A percentile compares a stretch with the other conserved stretches of the same genome.
These are phyloP conservation scores for Myopa tessellatipennis DNA, from an alignment of 2,888 invertebrate species.

Conservation along the genomic window DNA sequence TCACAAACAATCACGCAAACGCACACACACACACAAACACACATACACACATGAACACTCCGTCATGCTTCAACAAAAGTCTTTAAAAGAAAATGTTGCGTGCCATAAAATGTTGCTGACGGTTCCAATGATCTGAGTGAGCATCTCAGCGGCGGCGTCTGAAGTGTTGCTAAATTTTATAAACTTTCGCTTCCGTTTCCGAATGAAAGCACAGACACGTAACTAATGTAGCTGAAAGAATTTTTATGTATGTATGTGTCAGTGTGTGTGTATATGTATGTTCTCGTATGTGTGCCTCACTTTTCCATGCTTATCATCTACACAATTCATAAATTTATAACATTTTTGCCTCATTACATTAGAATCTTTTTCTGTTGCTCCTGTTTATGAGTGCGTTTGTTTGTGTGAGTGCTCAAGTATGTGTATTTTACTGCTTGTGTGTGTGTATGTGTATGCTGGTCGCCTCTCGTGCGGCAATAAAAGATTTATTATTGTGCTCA, in stretches of 20 bases:
- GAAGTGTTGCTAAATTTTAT: constrained; percentile 4
- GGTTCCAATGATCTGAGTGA: neutral
- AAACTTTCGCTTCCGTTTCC: constrained; percentile 25
- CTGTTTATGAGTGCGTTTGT: neutral
- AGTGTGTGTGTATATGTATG: neutral
- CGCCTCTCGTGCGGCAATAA: constrained; percentile 23
- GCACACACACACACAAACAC: too few relatives aligned
- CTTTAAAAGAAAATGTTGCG: neutral
- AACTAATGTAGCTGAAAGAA: neutral
- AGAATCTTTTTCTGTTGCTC: constrained; percentile 10
- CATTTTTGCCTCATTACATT: constrained; percentile 50
- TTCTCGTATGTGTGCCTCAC: neutral
- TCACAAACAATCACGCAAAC: too few relatives aligned
- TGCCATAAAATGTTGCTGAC: constrained; percentile 16
- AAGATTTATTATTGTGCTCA: constrained; percentile 40
- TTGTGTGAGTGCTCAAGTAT: neutral
- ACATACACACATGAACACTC: too few relatives aligned
- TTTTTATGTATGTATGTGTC: neutral
- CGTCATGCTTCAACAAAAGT: neutral
- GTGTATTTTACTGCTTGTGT: neutral
- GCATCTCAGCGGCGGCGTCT: neutral
- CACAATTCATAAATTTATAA: constrained; percentile 51
- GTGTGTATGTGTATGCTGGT: neutral
- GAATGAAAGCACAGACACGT: neutral
- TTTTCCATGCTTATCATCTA: constrained; percentile 18